Conservation (phyloP, 2,797 vertebrate genomes). For the Pteronotus mesoamericanus region DNA sequence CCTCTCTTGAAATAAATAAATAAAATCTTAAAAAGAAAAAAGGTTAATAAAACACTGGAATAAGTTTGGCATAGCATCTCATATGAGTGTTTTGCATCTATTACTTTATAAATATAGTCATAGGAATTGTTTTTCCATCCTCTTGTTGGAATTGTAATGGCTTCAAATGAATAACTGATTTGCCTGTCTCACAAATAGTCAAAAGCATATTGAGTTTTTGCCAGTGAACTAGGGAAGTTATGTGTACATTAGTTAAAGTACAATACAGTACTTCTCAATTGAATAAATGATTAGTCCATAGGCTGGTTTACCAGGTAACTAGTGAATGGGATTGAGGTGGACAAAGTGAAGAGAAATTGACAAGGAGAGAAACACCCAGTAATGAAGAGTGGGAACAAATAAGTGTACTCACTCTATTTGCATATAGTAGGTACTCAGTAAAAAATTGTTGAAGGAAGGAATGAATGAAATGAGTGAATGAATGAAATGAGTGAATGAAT, state of each 20-base stretch:
- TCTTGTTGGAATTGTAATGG: neutral
- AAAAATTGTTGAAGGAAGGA: neutral
- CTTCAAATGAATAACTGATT: conserved; percentile 4
- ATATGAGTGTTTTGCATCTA: conserved; percentile 10
- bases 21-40: no score
- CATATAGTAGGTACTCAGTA: neutral
- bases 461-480: neutral
- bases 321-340: neutral
- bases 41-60: neutral
- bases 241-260: neutral
- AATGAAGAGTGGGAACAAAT: neutral
- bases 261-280: neutral
- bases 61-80: neutral
- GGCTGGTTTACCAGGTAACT: neutral
- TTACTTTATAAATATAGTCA: conserved; percentile 42
- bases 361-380: neutral
- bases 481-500: neutral
- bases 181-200: conserved; percentile 4
- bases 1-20: no score
- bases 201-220: conserved; percentile 11
- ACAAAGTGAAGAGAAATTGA: neutral
- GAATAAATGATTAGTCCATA: neutral
- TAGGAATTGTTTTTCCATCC: neutral
- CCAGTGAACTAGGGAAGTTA: neutral
- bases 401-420: neutral